Evolutionary conservation across 2,888 invertebrate species (phyloP).

Genomic region (Lapara coniferarum): DNA sequence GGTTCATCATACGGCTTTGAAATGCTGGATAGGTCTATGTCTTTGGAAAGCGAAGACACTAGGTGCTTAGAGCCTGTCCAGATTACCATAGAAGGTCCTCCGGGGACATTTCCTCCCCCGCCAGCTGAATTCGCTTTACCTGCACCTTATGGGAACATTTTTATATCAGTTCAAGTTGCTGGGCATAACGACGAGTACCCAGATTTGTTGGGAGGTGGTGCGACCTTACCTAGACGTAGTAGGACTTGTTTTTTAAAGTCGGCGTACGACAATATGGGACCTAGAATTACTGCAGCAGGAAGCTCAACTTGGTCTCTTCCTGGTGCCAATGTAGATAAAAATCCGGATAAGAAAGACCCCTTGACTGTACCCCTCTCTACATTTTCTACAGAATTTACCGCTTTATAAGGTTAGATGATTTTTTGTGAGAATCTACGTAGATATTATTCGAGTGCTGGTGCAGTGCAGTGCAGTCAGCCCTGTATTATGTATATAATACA

Average conservation of each 20-base stretch:
- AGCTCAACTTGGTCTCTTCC: constrained; percentile 93
- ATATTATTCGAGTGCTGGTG: constrained; percentile 19
- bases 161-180: constrained; percentile 93
- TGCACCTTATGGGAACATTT: constrained; percentile 88
- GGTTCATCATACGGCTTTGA: constrained; percentile 80
- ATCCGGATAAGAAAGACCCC: constrained; percentile 51
- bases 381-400: constrained; percentile 79
- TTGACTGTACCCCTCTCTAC: constrained; percentile 64
- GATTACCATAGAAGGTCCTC: constrained; percentile 83
- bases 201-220: constrained; percentile 86
- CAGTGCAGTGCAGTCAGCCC: too few relatives aligned
- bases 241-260: constrained; percentile 83
- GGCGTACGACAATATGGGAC: constrained; percentile 95
- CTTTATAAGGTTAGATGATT: constrained; percentile 55
- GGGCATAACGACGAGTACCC: constrained; percentile 89
- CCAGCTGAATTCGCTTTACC: constrained; percentile 79
- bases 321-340: constrained; percentile 71
- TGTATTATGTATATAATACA: too few relatives aligned
- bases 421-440: constrained; percentile 12
- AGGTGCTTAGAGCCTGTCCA: constrained; percentile 84
- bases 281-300: constrained; percentile 93
- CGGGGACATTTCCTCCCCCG: constrained; percentile 72
- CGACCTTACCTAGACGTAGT: constrained; percentile 79
- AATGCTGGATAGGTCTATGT: constrained; percentile 80
- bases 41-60: constrained; percentile 77